Evolutionary conservation across 2,888 invertebrate genomes (phyloP).

Genomic region (Agrilus biguttatus): DNA sequence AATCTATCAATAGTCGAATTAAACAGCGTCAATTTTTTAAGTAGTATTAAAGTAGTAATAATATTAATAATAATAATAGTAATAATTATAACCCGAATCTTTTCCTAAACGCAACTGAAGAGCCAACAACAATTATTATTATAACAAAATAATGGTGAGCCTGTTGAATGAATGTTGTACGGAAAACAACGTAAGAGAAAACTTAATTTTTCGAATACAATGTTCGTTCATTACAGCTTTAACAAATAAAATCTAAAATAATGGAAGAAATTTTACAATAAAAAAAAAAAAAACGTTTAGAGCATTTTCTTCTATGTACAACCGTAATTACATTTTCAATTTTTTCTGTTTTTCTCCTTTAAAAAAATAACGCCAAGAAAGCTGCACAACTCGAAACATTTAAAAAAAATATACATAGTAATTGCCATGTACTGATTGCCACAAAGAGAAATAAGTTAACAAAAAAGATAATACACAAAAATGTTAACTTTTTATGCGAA

Average conservation of each 20-base stretch:
- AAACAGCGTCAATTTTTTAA: too few species aligned
- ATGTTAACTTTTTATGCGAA: too few species aligned
- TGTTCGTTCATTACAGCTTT: slow-evolving; percentile 12
- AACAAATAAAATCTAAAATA: slow-evolving; percentile 26
- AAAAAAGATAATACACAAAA: too few species aligned
- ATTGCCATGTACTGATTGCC: too few species aligned
- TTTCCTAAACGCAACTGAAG: slow-evolving; percentile 1
- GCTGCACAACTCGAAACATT: too few species aligned
- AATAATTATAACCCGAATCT: slow-evolving; percentile 1
- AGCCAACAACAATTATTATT: slow-evolving; percentile 1
- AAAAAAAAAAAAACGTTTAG: slow-evolving; percentile 18
- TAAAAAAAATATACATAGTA: too few species aligned
- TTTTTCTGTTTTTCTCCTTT: slow-evolving; percentile 9
- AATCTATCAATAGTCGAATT: slow-evolving; percentile 1
- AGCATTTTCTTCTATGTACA: slow-evolving; percentile 25
- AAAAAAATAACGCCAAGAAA: too few species aligned
- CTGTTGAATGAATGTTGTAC: background rate
- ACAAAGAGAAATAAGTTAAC: too few species aligned
- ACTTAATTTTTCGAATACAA: slow-evolving; percentile 8
- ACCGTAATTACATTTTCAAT: slow-evolving; percentile 21
- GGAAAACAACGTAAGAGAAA: too few species aligned
- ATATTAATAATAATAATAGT: too few species aligned
- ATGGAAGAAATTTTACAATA: slow-evolving; percentile 24
- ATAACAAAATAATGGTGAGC: background rate
- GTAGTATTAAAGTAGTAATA: too few species aligned